Conservation (phyloP, 2,797 vertebrate genomes). For the Champsocephalus gunnari region DNA sequence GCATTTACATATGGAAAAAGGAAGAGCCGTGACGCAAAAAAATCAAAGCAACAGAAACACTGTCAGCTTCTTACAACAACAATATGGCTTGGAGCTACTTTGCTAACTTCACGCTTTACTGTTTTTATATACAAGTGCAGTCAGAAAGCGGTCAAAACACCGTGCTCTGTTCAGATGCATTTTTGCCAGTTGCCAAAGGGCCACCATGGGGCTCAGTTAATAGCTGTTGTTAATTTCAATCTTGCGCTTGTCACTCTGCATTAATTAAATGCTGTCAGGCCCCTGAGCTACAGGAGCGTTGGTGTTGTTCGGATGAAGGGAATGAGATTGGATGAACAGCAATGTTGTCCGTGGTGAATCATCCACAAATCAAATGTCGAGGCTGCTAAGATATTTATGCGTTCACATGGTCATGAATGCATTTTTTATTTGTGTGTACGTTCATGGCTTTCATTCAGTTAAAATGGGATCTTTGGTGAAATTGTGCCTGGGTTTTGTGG, state of each 20-base stretch:
- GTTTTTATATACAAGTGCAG: not conserved
- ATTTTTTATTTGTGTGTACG: not conserved
- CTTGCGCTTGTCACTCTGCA: conserved; percentile 68
- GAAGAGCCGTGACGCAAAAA: conserved; percentile 7
- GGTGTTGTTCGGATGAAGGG: conserved; percentile 63
- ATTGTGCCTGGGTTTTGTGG: not conserved
- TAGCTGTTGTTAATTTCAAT: conserved; percentile 70
- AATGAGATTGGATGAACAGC: conserved; percentile 66
- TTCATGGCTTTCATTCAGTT: conserved; percentile 4
- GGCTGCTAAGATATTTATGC: conserved; percentile 27
- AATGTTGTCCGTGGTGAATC: conserved; percentile 56
- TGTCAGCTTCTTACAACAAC: conserved; percentile 10
- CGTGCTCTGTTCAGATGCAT: conserved; percentile 8
- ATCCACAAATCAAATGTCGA: conserved; percentile 47
- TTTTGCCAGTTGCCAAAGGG: conserved; percentile 57
- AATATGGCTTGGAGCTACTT: conserved; percentile 17
- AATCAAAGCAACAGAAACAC: conserved; percentile 11
- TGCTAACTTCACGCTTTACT: conserved; percentile 2
- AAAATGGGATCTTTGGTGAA: not conserved
- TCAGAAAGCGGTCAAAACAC: conserved; percentile 6
- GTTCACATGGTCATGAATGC: conserved; percentile 12
- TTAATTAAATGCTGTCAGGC: conserved; percentile 62
- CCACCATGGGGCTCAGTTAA: conserved; percentile 56
- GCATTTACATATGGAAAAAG: conserved; percentile 9
- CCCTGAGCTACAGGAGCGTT: conserved; percentile 56